phyloP scores from a whole-genome alignment of 2,888 invertebrate species.

The Drosophila recens region DNA sequence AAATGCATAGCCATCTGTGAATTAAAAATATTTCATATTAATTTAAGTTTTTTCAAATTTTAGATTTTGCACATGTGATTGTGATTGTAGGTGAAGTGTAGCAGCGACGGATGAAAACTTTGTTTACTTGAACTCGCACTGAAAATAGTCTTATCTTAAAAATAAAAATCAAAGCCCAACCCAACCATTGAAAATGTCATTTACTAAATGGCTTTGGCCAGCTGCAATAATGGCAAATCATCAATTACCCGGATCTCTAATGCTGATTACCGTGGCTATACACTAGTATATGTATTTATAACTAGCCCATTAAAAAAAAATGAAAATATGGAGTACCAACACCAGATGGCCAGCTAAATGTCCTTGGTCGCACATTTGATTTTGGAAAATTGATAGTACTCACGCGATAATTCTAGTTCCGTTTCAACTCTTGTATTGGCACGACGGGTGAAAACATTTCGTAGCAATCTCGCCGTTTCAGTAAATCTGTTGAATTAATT shows the following conservation, averaged over 20 bases:
- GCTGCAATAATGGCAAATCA: conserved; percentile 29
- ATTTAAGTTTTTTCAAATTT: background rate
- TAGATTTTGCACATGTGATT: background rate
- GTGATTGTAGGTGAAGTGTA: conserved; percentile 29
- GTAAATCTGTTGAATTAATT: conserved; percentile 90
- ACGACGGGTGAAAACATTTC: conserved; percentile 94
- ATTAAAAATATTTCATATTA: conserved; percentile 15
- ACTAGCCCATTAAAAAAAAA: conserved; percentile 44
- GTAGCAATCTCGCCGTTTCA: conserved; percentile 98
- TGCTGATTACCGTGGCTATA: conserved; percentile 30
- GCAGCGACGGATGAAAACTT: conserved; percentile 9
- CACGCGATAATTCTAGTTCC: conserved; percentile 97
- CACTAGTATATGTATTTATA: conserved; percentile 20
- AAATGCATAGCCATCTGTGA: conserved; percentile 97
- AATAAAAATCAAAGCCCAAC: conserved; percentile 12
- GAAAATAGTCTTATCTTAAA: background rate
- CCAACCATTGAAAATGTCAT: conserved; percentile 20
- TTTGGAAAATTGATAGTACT: conserved; percentile 86
- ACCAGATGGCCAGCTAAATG: conserved; percentile 34
- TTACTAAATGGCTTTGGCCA: conserved; percentile 29
- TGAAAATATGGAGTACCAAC: conserved; percentile 24
- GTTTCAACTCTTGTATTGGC: conserved; percentile 92
- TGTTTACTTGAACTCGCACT: background rate
- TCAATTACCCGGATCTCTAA: conserved; percentile 42
- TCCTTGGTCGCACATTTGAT: conserved; percentile 31